phyloP scores from a whole-genome alignment of 1,140 invertebrate species.

The Amphibalanus amphitrite region DNA sequence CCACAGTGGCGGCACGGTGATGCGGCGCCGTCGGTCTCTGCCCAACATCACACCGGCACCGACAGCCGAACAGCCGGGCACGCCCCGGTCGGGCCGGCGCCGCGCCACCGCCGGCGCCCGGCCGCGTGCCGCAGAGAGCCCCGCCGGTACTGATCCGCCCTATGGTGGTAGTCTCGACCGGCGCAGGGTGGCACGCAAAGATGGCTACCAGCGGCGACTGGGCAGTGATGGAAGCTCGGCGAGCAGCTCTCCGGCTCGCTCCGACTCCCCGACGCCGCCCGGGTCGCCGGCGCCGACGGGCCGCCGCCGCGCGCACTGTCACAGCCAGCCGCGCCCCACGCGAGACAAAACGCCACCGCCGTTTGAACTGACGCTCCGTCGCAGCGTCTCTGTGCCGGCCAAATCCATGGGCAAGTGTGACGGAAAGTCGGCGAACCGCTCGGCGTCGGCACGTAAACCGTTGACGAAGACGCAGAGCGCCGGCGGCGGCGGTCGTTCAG shows the following conservation, averaged over 20 bases:
- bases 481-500: background rate
- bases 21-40: background rate
- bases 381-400: background rate
- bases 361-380: background rate
- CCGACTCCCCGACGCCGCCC: slow-evolving; percentile 1
- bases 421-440: no score
- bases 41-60: background rate
- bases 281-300: background rate
- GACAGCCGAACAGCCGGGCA: background rate
- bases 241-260: background rate
- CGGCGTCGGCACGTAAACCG: background rate
- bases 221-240: slow-evolving; percentile 1
- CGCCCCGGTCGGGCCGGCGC: no score
- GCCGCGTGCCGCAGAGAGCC: background rate
- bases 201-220: background rate
- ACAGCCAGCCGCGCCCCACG: background rate
- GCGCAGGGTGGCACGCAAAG: background rate
- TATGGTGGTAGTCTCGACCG: background rate
- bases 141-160: no score
- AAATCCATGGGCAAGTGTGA: background rate
- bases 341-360: background rate
- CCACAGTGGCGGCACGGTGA: background rate
- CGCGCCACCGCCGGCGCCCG: background rate
- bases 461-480: background rate
- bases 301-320: background rate